Base-by-base conservation (phyloP, 2,888 invertebrate genomes). In the Perizoma flavofasciatum region DNA sequence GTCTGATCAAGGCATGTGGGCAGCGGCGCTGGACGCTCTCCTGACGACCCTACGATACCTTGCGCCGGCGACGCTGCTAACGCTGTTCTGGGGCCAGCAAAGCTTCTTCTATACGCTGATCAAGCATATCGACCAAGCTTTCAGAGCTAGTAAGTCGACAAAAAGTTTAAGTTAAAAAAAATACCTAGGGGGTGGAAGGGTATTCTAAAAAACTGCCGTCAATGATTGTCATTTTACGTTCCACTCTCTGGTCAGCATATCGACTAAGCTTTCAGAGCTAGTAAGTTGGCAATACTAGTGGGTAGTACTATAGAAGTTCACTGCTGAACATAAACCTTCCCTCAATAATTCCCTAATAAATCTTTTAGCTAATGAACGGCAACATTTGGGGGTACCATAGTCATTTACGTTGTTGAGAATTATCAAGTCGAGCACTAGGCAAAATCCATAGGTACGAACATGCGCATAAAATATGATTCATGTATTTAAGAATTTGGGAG, bases 21-120 rank as follows among this genome's bases (percentile, higher is more conserved):
- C 92, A 64, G 77, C 86, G 63, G 89, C 88, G 59, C 72, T 92
- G 55, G 85, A 89, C 70, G 84, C 84, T 50, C 80, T 92, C 63
- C 69, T 92, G 70, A 91, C 93, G 63, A 91, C 93, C 68, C 83
- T 94, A 67, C 92, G 93, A 73, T 87, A 93, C 76, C 81, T 94
- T 65, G 88, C 94, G 66, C 94, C 94, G 65, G 87, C 93, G 45
- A 93, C 93, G 6, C 81, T 94, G 37, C 83, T 94, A 48, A 92
- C 93, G 0, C 72, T 94, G 34, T 84, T 94, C 74, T 93, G 93
- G 89, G 92, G 93, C 35, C 91, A 92, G 64, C 92, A 92, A 74
- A 91, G 93, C 69, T 88, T 93, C 74, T 74, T 94, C 59, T 88
- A 92, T 72, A 92, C 83, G 68, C 72, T 94, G 46, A 77, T 93